Percentiles rank a stretch among this genome's conserved stretches.
phyloP scores from a whole-genome alignment of 2,797 vertebrate species.

The Paguma larvata region DNA sequence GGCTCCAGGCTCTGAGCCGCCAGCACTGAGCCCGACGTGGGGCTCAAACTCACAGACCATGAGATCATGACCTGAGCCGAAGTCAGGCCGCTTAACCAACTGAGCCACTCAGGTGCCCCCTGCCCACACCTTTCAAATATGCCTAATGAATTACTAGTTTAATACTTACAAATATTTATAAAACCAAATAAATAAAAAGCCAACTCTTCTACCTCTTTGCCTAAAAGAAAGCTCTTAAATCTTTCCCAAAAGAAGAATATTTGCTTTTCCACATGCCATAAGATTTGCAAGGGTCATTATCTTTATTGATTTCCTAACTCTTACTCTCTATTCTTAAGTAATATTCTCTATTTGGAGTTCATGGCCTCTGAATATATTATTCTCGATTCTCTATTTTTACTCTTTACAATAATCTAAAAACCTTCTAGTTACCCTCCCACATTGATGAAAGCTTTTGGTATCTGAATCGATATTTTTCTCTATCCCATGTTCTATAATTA shows the following conservation, averaged over 20 bases:
- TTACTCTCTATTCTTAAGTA: not conserved
- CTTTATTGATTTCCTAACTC: not conserved
- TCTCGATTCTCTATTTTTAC: not conserved
- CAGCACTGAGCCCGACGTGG: too few species aligned
- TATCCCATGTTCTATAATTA: not conserved
- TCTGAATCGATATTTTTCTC: not conserved
- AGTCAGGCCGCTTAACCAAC: too few species aligned
- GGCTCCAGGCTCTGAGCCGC: too few species aligned
- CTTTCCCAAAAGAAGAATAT: not conserved
- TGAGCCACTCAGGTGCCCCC: not conserved
- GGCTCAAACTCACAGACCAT: too few species aligned
- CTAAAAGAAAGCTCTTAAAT: not conserved
- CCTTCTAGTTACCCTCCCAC: not conserved
- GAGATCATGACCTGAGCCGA: too few species aligned
- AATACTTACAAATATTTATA: not conserved
- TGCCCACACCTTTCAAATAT: not conserved
- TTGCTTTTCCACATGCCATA: not conserved
- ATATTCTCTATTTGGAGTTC: not conserved
- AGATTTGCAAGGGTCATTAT: not conserved
- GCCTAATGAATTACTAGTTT: not conserved
- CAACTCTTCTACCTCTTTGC: not conserved
- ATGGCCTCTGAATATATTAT: not conserved
- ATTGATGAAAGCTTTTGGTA: not conserved
- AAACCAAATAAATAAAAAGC: not conserved
- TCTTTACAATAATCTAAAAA: slow-evolving; percentile 18